Evolutionary conservation across 2,797 vertebrate species (phyloP).

Genomic region (Gadopsis marmoratus): DNA sequence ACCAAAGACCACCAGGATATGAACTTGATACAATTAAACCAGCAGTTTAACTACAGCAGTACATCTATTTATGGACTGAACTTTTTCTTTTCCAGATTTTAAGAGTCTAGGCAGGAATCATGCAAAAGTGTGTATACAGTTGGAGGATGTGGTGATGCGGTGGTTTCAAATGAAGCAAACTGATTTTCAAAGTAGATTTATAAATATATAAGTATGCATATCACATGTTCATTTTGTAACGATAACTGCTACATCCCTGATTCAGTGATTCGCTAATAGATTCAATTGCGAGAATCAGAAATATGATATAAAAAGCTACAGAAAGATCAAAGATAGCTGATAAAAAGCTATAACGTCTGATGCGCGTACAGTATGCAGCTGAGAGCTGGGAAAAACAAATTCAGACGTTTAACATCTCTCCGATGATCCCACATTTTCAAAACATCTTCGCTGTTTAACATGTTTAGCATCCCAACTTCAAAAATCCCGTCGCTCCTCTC

Average conservation of each 20-base stretch:
- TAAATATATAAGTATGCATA: constrained; percentile 68
- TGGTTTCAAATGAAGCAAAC: constrained; percentile 58
- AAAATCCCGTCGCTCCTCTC: constrained; percentile 73
- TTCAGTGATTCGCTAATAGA: constrained; percentile 74
- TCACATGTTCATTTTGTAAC: constrained; percentile 73
- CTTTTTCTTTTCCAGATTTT: constrained; percentile 44
- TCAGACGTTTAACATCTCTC: constrained; percentile 81
- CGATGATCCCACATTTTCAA: constrained; percentile 76
- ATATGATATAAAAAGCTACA: constrained; percentile 72
- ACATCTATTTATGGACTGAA: constrained; percentile 18
- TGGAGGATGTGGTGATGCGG: constrained; percentile 15
- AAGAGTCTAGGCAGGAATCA: constrained; percentile 34
- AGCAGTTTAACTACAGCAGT: not conserved
- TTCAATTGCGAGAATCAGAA: constrained; percentile 76
- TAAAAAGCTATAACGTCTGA: constrained; percentile 79
- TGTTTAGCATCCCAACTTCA: constrained; percentile 82
- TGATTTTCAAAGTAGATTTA: constrained; percentile 71
- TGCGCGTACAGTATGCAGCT: constrained; percentile 73
- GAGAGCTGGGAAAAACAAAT: constrained; percentile 79
- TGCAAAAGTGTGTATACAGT: constrained; percentile 7
- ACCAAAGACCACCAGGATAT: not conserved
- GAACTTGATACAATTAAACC: constrained; percentile 2
- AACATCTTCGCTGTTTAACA: constrained; percentile 82
- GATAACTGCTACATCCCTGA: constrained; percentile 71
- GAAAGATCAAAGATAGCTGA: constrained; percentile 77